phyloP scores from a whole-genome alignment of 2,113 vertebrate genomes.

The Mixornis gularis region DNA sequence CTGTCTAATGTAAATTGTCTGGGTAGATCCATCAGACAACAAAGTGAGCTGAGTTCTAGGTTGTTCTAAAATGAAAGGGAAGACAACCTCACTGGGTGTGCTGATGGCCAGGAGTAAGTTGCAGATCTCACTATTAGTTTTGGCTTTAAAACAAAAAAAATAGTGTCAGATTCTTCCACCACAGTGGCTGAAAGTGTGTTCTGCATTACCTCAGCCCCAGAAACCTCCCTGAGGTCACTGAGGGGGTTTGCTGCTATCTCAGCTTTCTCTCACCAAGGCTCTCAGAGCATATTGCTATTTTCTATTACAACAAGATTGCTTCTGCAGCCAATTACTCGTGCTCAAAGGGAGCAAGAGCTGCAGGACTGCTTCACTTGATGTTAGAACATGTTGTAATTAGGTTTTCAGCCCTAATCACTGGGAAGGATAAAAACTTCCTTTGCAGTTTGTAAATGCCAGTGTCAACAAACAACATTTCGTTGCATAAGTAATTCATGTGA shows the following conservation, averaged over 20 bases:
- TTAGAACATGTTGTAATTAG: constrained; percentile 27
- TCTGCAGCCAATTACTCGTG: constrained; percentile 13
- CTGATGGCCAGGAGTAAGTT: background rate
- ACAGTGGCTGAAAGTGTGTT: background rate
- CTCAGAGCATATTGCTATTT: background rate
- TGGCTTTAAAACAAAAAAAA: background rate
- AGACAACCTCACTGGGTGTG: background rate
- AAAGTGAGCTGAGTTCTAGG: background rate
- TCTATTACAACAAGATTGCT: constrained; percentile 14
- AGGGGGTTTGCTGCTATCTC: background rate
- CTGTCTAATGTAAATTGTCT: background rate
- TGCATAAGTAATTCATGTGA: background rate
- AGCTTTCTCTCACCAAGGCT: background rate
- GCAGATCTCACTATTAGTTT: background rate
- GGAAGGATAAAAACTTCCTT: background rate
- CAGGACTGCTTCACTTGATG: constrained; percentile 3
- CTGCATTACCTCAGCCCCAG: background rate
- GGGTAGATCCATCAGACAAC: background rate
- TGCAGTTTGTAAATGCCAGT: background rate
- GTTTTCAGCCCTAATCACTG: constrained; percentile 27
- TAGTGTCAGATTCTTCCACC: background rate
- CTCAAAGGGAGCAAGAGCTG: constrained; percentile 9
- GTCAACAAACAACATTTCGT: background rate
- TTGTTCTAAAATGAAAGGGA: background rate
- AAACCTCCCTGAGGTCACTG: background rate